phyloP scores from a whole-genome alignment of 2,113 vertebrate species.

The Ochotona princeps region DNA sequence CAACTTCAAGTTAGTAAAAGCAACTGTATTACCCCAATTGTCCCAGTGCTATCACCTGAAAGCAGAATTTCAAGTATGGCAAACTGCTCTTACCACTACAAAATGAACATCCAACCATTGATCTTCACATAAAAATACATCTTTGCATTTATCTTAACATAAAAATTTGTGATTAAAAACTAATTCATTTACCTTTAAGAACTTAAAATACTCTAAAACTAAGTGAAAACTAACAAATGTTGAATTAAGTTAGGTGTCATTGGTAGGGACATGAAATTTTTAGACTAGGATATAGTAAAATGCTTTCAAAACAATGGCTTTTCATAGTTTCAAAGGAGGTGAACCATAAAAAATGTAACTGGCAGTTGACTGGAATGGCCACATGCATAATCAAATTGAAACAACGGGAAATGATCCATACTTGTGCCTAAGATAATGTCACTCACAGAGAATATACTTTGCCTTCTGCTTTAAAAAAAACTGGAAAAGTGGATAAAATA shows the following conservation, averaged over 20 bases:
- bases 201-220: neutral
- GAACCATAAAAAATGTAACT: conserved; percentile 51
- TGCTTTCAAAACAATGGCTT: too few species aligned
- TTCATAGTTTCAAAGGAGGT: conserved; percentile 14
- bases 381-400: conserved; percentile 60
- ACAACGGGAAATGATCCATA: conserved; percentile 23
- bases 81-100: neutral
- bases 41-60: neutral
- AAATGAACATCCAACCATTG: neutral
- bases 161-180: conserved; percentile 1
- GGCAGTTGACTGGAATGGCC: neutral
- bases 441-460: neutral
- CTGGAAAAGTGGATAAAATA: neutral
- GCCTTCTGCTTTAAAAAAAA: neutral
- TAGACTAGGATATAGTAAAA: conserved; percentile 11
- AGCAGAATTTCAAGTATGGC: neutral
- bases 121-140: too few species aligned
- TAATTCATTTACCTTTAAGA: neutral
- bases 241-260: neutral
- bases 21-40: neutral
- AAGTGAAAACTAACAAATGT: neutral
- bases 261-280: neutral
- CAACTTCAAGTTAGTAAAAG: neutral
- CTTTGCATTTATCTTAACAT: neutral
- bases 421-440: neutral